phyloP scores from a whole-genome alignment of 2,888 invertebrate species.

The Thalpophila matura region DNA sequence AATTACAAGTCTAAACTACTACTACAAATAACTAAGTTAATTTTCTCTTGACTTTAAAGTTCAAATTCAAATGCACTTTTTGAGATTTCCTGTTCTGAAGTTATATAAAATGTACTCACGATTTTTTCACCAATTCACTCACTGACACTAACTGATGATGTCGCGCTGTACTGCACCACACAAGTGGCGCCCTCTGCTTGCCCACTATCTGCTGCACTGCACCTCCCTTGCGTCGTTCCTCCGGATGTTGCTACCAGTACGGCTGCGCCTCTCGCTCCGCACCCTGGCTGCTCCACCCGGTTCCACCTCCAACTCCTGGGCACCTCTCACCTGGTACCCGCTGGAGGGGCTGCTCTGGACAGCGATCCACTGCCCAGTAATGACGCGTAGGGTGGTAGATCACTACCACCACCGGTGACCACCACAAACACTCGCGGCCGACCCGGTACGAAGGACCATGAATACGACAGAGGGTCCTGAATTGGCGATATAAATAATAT shows the following conservation, averaged over 20 bases:
- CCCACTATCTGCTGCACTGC: neutral
- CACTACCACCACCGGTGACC: too few relatives aligned
- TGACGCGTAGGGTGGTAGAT: neutral
- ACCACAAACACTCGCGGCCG: too few relatives aligned
- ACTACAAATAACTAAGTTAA: too few relatives aligned
- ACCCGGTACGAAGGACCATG: too few relatives aligned
- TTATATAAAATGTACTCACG: slow-evolving; percentile 6
- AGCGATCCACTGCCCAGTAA: slow-evolving; percentile 1
- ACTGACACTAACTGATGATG: neutral
- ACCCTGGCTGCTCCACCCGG: neutral
- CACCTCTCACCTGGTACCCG: neutral
- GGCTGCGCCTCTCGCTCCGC: neutral
- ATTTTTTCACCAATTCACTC: too few relatives aligned
- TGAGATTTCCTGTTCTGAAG: neutral
- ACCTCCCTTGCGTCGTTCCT: neutral
- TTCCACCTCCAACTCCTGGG: slow-evolving; percentile 4
- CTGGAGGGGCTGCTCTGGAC: too few relatives aligned
- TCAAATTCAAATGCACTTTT: neutral
- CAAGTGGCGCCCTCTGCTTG: neutral
- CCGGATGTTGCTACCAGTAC: neutral
- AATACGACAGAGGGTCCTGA: too few relatives aligned
- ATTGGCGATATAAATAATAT: too few relatives aligned
- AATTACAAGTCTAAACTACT: too few relatives aligned
- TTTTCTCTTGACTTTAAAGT: neutral
- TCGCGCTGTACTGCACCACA: neutral